These are phyloP conservation scores for Tylochromis polylepis DNA, from an alignment of 2,113 vertebrate genomes.

Conservation along the genomic window DNA sequence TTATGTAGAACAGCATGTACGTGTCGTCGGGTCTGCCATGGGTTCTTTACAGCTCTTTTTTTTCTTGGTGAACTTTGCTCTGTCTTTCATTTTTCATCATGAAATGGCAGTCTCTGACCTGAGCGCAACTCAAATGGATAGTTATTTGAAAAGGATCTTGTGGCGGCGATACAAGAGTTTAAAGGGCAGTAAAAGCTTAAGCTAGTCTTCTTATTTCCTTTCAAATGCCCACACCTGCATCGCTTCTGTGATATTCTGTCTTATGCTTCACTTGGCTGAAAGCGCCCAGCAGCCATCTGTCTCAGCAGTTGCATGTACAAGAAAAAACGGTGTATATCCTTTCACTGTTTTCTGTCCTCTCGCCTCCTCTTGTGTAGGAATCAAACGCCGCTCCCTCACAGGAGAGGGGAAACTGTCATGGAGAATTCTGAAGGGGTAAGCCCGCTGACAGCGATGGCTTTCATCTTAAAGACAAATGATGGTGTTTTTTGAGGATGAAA, in stretches of 20 bases:
- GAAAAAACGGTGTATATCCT: neutral
- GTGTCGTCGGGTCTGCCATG: too few relatives aligned
- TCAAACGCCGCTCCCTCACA: neutral
- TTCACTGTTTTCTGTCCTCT: neutral
- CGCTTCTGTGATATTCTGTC: conserved; percentile 8
- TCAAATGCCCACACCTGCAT: neutral
- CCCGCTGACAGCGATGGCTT: neutral
- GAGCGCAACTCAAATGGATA: neutral
- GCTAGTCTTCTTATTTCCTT: neutral
- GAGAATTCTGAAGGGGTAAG: neutral
- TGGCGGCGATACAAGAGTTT: neutral
- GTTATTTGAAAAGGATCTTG: neutral
- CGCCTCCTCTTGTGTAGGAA: neutral
- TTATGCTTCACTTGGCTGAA: neutral
- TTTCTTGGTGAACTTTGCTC: neutral
- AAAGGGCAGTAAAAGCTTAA: neutral
- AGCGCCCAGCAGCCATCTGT: neutral
- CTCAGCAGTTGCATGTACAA: neutral
- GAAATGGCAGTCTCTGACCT: neutral
- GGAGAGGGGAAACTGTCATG: neutral
- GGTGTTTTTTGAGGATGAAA: neutral
- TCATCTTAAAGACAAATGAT: neutral
- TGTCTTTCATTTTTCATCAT: neutral
- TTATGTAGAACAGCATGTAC: too few relatives aligned
- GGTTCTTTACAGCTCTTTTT: too few relatives aligned